A percentile compares a stretch with the other conserved stretches of the same genome.
Conservation (phyloP, 1,140 invertebrate species). For the Drepana arcuata region DNA sequence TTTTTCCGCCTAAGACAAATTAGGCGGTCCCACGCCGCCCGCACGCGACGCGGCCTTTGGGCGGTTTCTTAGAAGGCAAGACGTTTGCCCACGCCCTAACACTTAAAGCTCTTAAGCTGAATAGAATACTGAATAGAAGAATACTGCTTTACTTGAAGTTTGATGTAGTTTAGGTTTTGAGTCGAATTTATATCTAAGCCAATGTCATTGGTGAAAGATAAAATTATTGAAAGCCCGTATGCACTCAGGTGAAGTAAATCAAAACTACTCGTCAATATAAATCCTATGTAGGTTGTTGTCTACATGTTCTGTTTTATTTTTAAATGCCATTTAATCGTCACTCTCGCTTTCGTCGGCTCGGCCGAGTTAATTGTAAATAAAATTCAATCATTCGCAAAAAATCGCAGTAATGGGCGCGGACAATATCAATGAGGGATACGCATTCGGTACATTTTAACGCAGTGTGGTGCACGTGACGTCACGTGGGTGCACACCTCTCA, state of each 20-base stretch:
- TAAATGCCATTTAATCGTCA: constrained; percentile 70
- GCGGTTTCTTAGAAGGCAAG: constrained; percentile 46
- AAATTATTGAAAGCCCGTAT: too few relatives aligned
- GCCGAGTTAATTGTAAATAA: constrained; percentile 71
- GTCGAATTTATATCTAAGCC: too few relatives aligned
- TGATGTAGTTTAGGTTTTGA: too few relatives aligned
- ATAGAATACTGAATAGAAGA: too few relatives aligned
- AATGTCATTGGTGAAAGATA: too few relatives aligned
- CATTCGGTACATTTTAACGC: constrained; percentile 55
- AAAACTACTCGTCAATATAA: too few relatives aligned
- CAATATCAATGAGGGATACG: constrained; percentile 67
- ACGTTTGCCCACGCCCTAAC: constrained; percentile 35
- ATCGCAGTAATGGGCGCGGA: constrained; percentile 62
- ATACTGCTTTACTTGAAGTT: too few relatives aligned
- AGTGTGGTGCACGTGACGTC: constrained; percentile 31
- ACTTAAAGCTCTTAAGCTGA: background rate
- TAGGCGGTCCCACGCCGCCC: constrained; percentile 54
- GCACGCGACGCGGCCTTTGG: constrained; percentile 37
- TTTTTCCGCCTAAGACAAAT: constrained; percentile 71
- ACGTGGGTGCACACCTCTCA: too few relatives aligned
- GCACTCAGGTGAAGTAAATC: too few relatives aligned
- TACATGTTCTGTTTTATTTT: constrained; percentile 71
- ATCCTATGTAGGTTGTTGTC: too few relatives aligned
- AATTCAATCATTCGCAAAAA: constrained; percentile 72
- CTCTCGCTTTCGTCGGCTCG: constrained; percentile 59